Conservation (phyloP, 2,113 vertebrate genomes). For the Callaeas wilsoni region DNA sequence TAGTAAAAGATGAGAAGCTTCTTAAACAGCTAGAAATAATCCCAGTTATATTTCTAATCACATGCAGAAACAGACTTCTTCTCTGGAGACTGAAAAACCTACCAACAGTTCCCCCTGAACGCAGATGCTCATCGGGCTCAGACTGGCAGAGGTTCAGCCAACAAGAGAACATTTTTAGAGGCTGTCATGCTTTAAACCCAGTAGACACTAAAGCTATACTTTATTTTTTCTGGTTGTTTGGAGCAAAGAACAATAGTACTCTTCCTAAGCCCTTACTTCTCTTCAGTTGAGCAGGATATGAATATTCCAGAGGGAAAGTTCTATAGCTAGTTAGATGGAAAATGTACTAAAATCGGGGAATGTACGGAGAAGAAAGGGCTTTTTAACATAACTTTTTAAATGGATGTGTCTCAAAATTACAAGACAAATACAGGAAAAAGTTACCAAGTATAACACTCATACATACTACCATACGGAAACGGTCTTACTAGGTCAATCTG, state of each 20-base stretch:
- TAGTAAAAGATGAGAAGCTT: neutral
- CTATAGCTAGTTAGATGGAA: neutral
- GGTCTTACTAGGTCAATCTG: conserved; percentile 81
- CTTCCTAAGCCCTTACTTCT: neutral
- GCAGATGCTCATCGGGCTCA: neutral
- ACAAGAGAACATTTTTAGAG: neutral
- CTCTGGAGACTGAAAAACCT: neutral
- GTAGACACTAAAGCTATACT: neutral
- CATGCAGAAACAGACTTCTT: neutral
- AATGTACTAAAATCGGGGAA: neutral
- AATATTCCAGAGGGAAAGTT: neutral
- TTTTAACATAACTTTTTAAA: neutral
- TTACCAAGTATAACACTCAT: neutral
- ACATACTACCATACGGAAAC: neutral
- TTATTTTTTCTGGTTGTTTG: neutral
- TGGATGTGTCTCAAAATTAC: neutral
- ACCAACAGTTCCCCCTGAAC: neutral
- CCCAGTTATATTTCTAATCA: neutral
- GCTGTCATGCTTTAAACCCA: neutral
- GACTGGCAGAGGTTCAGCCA: neutral
- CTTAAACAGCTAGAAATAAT: neutral
- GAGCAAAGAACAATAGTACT: neutral
- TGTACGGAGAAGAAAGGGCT: neutral
- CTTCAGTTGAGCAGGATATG: neutral
- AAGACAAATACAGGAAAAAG: neutral